Percentiles rank a stretch among this genome's conserved stretches.
Conservation (phyloP, 1,140 invertebrate genomes). For the Anastrepha obliqua region DNA sequence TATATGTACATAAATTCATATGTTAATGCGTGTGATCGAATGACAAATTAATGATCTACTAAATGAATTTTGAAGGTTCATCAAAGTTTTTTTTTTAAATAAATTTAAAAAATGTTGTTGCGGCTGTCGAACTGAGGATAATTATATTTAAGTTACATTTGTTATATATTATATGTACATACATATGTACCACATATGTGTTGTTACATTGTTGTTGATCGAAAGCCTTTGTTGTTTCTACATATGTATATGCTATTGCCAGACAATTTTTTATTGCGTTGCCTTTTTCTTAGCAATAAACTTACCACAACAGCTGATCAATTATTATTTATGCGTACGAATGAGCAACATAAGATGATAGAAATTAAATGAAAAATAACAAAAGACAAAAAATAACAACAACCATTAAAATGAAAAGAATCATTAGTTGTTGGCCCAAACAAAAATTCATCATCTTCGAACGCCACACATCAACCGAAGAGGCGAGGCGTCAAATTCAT, state of each 20-base stretch:
- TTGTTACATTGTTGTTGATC: no score
- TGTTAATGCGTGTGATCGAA: neutral
- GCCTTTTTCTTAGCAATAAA: neutral
- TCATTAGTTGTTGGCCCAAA: slow-evolving; percentile 22
- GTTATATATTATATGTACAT: neutral
- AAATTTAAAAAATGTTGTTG: slow-evolving; percentile 24
- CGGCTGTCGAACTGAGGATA: slow-evolving; percentile 12
- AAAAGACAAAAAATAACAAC: neutral
- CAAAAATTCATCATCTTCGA: slow-evolving; percentile 31
- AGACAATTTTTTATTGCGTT: neutral
- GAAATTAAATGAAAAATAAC: slow-evolving; percentile 27
- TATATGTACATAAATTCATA: no score
- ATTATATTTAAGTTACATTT: slow-evolving; percentile 30
- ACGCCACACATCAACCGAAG: neutral
- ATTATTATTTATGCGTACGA: slow-evolving; percentile 32
- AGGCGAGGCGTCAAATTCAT: slow-evolving; percentile 43
- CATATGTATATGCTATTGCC: neutral
- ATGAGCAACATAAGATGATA: neutral
- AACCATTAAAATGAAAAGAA: neutral
- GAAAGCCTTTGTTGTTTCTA: neutral
- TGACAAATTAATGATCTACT: slow-evolving; percentile 11
- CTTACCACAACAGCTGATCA: slow-evolving; percentile 42
- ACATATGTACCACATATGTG: neutral
- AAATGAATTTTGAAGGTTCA: slow-evolving; percentile 35
- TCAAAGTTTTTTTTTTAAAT: neutral